phyloP scores from a whole-genome alignment of 2,888 invertebrate genomes.

The Hyalella azteca region DNA sequence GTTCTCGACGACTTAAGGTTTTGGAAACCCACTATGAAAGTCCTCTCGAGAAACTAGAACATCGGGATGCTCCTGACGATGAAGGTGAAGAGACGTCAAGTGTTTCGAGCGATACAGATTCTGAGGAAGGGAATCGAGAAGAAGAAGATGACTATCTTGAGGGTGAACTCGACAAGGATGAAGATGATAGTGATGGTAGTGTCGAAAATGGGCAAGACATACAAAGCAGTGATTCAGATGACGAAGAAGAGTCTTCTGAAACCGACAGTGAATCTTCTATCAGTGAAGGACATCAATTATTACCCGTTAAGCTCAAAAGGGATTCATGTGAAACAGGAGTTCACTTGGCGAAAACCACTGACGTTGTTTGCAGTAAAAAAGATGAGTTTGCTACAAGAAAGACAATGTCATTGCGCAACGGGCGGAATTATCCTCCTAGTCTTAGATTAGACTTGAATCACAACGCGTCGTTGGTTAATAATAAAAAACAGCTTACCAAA shows the following conservation, averaged over 20 bases:
- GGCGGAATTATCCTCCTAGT: not conserved
- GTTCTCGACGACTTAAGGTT: not conserved
- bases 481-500: not conserved
- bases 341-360: too few species aligned
- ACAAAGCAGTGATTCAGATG: not conserved
- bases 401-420: too few species aligned
- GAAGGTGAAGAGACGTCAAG: not conserved
- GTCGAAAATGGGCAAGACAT: not conserved
- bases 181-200: not conserved
- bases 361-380: too few species aligned
- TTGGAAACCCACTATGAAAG: conserved; percentile 15
- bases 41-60: not conserved
- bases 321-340: too few species aligned
- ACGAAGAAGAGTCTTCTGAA: not conserved
- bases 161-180: not conserved
- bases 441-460: conserved; percentile 17
- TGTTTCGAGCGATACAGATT: not conserved
- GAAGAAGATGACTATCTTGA: not conserved
- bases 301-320: too few species aligned
- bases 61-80: not conserved
- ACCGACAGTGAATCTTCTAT: not conserved
- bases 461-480: not conserved
- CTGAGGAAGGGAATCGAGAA: not conserved
- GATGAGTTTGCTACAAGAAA: too few species aligned
- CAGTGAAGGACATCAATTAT: too few species aligned